Evolutionary conservation across 2,797 vertebrate species (phyloP).

Genomic region (Sus cebifrons): DNA sequence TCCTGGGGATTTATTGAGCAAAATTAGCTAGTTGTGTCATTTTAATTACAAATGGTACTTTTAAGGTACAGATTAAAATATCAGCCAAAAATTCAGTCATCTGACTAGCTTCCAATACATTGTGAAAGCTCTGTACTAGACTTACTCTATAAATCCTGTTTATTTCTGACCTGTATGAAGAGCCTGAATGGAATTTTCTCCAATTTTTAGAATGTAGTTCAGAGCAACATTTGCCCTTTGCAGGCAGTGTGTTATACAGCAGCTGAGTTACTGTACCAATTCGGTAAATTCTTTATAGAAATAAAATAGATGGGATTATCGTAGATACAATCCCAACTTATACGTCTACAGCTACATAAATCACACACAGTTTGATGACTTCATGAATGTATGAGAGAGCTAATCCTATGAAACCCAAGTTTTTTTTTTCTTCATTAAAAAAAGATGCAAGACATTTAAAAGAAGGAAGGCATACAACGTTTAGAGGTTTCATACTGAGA

Average conservation of each 20-base stretch:
- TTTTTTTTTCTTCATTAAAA: constrained; percentile 73
- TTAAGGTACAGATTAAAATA: not conserved
- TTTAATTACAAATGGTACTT: not conserved
- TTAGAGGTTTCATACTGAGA: constrained; percentile 80
- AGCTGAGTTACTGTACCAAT: not conserved
- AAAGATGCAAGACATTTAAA: constrained; percentile 75
- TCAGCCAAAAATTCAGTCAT: not conserved
- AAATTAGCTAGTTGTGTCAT: not conserved
- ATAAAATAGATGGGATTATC: not conserved
- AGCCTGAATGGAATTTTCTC: not conserved
- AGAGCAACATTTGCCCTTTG: not conserved
- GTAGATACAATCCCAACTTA: not conserved
- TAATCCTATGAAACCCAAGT: not conserved
- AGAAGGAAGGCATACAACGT: constrained; percentile 79
- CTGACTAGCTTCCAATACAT: not conserved
- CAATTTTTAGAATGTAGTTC: constrained; percentile 27
- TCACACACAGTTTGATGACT: constrained; percentile 41
- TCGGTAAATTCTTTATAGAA: constrained; percentile 23
- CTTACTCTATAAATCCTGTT: constrained; percentile 33
- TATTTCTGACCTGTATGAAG: not conserved
- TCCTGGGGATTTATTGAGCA: constrained; percentile 9
- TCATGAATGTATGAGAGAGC: not conserved
- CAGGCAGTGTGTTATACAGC: not conserved
- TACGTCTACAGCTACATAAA: not conserved
- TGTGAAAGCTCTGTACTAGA: not conserved